Base-by-base conservation (phyloP, 2,888 invertebrate genomes). In the Brassicogethes aeneus region DNA sequence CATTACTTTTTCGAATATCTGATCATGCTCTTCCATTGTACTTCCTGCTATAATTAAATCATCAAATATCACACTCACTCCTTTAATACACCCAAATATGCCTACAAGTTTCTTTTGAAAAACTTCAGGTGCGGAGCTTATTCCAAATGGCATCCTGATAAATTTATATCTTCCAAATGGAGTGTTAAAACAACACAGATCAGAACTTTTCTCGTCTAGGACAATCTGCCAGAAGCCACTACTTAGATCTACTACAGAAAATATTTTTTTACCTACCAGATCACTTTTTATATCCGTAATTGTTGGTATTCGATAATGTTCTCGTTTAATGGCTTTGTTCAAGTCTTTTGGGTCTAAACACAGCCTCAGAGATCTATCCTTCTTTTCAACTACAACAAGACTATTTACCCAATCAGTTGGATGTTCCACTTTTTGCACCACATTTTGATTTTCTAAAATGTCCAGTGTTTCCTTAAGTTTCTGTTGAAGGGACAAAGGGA, bases 21-120 rank as follows among this genome's bases (percentile, higher is more conserved):
- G 2, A 42, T 56, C 53, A 46, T 55, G 56, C 40, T 55, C 43
- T 48, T 41, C 36, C 41, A 47, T 36, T 14, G 13, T 37, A 30
- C 40, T 35, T n/a, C 40, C 47, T 7, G 41, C 34, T 16, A 44
- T 40, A 15, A 50, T 29, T 42, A 62, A 42, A 52, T 61, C 46
- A 51, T 66, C 51, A 46, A 61, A 47, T 46, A 63, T 57, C 32
- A 66, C 36, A 40, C 53, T 3, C 34, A 64, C 52, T 43, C 60
- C 37, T 33, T 36, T 17, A 44, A 55, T 51, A 49, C 57, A 15
- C 52, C 61, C 34, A 63, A 60, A 59, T 54, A 57, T 14, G 47
- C 61, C 17, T 49, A 53, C 13, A 57, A 59, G 56, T 17, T 50
- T 44, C 35, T 50, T 53, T 41, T 62, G 59, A 46, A 62, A 63